Evolutionary conservation across 2,113 vertebrate genomes (phyloP).

Genomic region (Dendrocopos noguchii): DNA sequence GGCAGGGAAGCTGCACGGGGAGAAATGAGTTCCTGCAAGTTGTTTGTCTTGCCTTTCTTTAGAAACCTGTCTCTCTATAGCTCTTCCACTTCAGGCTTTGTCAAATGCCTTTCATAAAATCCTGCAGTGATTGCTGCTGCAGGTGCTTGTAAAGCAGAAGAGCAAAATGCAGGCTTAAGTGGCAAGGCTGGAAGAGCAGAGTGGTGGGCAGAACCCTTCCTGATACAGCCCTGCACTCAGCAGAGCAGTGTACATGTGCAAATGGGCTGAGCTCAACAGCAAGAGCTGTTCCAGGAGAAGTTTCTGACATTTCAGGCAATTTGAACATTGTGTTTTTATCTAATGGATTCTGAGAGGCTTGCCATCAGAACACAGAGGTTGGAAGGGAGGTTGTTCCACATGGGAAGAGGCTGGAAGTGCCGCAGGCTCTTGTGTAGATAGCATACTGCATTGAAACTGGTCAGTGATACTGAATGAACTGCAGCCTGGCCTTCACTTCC

Average conservation of each 20-base stretch:
- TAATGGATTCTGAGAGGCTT: neutral
- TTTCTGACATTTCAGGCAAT: neutral
- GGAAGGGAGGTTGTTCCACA: neutral
- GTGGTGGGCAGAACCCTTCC: neutral
- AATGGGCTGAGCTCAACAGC: neutral
- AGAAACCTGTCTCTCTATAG: neutral
- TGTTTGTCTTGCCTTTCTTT: neutral
- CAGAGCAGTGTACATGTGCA: accelerated
- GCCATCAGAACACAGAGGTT: neutral
- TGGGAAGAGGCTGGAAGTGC: neutral
- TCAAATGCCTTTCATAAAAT: neutral
- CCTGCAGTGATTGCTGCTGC: neutral
- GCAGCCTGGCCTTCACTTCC: neutral
- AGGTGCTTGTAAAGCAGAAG: neutral
- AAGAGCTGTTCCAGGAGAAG: neutral
- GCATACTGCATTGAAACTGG: neutral
- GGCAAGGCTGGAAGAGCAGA: neutral
- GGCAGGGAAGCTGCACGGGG: neutral
- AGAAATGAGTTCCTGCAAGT: neutral
- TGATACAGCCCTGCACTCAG: accelerated
- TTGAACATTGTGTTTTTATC: neutral
- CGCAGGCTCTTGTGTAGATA: neutral
- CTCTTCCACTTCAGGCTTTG: neutral
- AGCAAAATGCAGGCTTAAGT: neutral
- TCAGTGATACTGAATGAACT: neutral